A percentile compares a stretch with the other conserved stretches of the same genome.
Conservation (phyloP, 2,888 invertebrate genomes). For the Pegoplata infirma region DNA sequence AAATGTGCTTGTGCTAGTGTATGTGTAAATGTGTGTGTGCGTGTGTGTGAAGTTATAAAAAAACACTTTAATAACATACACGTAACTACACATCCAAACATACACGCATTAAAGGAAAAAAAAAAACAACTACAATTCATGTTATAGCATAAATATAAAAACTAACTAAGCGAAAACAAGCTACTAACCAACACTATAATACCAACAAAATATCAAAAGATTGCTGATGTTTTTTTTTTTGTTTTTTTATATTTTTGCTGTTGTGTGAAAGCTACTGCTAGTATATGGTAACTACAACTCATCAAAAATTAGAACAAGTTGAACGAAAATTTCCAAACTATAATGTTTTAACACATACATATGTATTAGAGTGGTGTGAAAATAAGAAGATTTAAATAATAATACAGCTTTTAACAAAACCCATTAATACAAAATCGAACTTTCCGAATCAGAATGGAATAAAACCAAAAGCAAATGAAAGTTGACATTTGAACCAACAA, state of each 20-base stretch:
- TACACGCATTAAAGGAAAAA: background rate
- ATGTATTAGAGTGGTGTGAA: no score
- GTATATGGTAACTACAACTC: conserved; percentile 43
- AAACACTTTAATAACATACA: conserved; percentile 52
- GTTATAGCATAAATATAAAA: conserved; percentile 60
- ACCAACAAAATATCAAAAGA: conserved; percentile 34
- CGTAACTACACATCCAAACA: conserved; percentile 12
- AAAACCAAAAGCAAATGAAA: no score
- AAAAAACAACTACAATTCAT: conserved; percentile 48
- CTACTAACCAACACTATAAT: conserved; percentile 53
- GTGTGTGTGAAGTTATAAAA: conserved; percentile 43
- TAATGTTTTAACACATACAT: no score
- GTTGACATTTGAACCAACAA: no score
- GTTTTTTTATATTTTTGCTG: conserved; percentile 15
- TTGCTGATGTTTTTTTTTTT: conserved; percentile 6
- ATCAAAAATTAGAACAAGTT: conserved; percentile 56
- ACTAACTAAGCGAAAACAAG: conserved; percentile 60
- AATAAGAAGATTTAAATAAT: no score
- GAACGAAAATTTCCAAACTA: conserved; percentile 37
- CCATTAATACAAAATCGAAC: no score
- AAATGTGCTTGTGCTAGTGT: conserved; percentile 5
- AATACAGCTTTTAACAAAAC: no score
- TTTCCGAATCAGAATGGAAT: no score
- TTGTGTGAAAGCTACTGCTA: conserved; percentile 11
- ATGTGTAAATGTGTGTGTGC: background rate